phyloP scores from a whole-genome alignment of 1,140 invertebrate genomes.

The Bradysia coprophila region DNA sequence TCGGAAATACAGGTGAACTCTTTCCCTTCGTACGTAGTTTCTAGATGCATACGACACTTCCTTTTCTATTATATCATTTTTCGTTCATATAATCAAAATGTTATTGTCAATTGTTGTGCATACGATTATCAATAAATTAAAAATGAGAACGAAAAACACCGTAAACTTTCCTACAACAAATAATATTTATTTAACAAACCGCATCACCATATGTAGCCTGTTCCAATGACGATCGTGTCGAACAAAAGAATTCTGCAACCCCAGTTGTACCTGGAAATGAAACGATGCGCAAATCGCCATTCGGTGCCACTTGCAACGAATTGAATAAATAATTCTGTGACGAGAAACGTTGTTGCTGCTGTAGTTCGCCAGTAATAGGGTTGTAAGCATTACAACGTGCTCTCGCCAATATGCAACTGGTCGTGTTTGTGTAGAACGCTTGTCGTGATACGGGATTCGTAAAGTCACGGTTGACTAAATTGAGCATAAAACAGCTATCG shows the following conservation, averaged over 20 bases:
- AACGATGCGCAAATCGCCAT: conserved; percentile 28
- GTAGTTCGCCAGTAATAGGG: conserved; percentile 34
- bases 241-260: conserved; percentile 15
- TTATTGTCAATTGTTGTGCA: no score
- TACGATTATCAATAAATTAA: no score
- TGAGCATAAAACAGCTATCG: conserved; percentile 3
- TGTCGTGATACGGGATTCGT: conserved; percentile 9
- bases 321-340: conserved; percentile 1
- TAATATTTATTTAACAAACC: no score
- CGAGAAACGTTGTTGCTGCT: conserved; percentile 9
- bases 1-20: no score
- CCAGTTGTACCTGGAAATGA: conserved; percentile 17
- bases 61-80: no score
- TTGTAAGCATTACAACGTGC: conserved; percentile 30
- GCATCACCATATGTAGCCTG: conserved; percentile 10
- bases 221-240: conserved; percentile 12
- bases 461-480: conserved; percentile 2
- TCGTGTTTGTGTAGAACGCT: conserved; percentile 31
- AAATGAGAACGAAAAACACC: no score
- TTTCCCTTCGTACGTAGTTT: no score
- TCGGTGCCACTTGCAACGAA: conserved; percentile 30
- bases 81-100: no score
- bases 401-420: conserved; percentile 32
- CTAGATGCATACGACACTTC: no score
- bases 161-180: no score